These are phyloP conservation scores for Xestia sexstrigata DNA, from an alignment of 2,888 invertebrate species.

Conservation along the genomic window DNA sequence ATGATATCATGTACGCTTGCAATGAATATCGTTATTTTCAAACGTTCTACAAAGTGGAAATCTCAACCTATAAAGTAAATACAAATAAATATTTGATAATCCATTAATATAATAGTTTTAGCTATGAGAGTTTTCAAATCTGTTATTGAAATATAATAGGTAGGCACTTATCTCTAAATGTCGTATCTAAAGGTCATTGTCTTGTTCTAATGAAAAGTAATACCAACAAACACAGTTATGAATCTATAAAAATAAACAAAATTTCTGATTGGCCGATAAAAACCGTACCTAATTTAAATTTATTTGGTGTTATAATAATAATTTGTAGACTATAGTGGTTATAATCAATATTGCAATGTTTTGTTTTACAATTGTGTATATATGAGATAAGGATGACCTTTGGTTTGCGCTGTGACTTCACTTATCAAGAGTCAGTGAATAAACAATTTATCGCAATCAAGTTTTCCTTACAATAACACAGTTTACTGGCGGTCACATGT, in stretches of 20 bases:
- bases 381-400: slow-evolving; percentile 40
- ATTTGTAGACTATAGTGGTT: background rate
- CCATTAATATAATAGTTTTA: background rate
- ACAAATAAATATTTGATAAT: background rate
- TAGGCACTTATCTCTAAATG: slow-evolving; percentile 6
- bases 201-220: background rate
- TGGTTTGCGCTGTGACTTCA: slow-evolving; percentile 32
- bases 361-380: slow-evolving; percentile 18
- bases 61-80: background rate
- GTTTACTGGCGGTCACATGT: background rate
- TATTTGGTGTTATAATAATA: background rate
- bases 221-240: background rate
- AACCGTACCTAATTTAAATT: background rate
- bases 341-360: slow-evolving; percentile 28
- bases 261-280: background rate
- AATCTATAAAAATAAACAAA: background rate
- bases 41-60: background rate
- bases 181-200: slow-evolving; percentile 11
- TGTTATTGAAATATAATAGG: slow-evolving; percentile 4
- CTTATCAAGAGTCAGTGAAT: slow-evolving; percentile 35
- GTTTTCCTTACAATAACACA: slow-evolving; percentile 30
- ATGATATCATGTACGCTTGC: background rate
- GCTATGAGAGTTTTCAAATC: background rate
- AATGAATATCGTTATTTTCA: background rate
- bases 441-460: slow-evolving; percentile 22